Percentiles rank a stretch among this genome's conserved stretches.
Conservation (phyloP, 1,140 invertebrate species). For the Drosophila bipectinata region DNA sequence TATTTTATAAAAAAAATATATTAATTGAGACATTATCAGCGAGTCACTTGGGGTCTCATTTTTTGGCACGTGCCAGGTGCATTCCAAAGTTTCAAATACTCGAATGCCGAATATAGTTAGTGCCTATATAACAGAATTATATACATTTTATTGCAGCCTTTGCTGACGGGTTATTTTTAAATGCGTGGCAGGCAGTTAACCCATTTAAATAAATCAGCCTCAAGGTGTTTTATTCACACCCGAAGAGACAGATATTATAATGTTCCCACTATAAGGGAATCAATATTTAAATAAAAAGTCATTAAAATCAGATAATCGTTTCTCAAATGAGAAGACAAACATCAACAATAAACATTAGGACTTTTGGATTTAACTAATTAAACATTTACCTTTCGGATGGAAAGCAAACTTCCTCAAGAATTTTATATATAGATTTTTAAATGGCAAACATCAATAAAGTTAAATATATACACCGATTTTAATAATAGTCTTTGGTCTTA, state of each 20-base stretch:
- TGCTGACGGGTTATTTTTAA: neutral
- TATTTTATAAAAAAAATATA: neutral
- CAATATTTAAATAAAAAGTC: neutral
- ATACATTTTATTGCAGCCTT: neutral
- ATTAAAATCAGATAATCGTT: neutral
- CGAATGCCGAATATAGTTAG: conserved; percentile 8
- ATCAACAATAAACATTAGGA: neutral
- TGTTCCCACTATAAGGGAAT: neutral
- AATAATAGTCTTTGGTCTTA: conserved; percentile 37
- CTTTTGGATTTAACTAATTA: neutral
- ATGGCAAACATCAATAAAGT: conserved; percentile 42
- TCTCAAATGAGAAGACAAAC: neutral
- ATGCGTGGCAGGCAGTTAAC: conserved; percentile 19
- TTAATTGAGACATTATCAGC: neutral
- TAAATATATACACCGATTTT: conserved; percentile 21
- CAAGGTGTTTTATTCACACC: conserved; percentile 30
- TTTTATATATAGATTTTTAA: conserved; percentile 7
- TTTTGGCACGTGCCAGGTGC: conserved; percentile 27
- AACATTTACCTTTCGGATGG: conserved; percentile 21
- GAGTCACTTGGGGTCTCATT: neutral
- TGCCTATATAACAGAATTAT: conserved; percentile 13
- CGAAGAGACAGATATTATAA: too few relatives aligned
- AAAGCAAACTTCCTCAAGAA: conserved; percentile 24
- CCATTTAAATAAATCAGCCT: conserved; percentile 38
- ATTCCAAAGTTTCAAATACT: conserved; percentile 7